These are phyloP conservation scores for Tympanoctomys barrerae DNA, from an alignment of 2,797 vertebrate species.

Conservation along the genomic window DNA sequence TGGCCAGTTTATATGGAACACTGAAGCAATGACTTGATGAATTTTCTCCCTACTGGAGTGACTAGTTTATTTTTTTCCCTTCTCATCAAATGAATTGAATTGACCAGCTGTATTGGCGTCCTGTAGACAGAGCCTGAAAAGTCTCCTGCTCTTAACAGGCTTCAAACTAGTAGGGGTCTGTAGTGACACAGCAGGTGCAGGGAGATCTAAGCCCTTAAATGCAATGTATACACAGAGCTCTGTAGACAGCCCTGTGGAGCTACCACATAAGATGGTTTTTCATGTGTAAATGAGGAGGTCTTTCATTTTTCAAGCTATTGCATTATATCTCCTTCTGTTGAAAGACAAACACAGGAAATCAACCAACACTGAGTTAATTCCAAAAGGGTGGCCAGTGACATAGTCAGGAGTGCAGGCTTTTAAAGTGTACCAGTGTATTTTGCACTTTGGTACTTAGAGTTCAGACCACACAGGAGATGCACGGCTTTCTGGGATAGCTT, in stretches of 20 bases:
- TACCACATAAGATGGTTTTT: constrained; percentile 69
- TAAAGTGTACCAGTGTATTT: neutral
- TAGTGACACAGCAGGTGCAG: constrained; percentile 66
- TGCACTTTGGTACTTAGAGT: constrained; percentile 55
- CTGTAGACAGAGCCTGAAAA: constrained; percentile 67
- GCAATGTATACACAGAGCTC: constrained; percentile 72
- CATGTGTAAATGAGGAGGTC: constrained; percentile 74
- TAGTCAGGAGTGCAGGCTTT: neutral
- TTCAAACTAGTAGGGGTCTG: constrained; percentile 49
- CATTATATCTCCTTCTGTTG: constrained; percentile 73
- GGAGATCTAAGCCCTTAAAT: constrained; percentile 82
- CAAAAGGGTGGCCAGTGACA: neutral
- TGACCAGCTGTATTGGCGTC: constrained; percentile 79
- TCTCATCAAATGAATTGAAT: constrained; percentile 75
- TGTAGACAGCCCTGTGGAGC: constrained; percentile 69
- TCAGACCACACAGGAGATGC: constrained; percentile 60
- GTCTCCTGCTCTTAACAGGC: constrained; percentile 64
- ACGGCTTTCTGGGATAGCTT: constrained; percentile 57
- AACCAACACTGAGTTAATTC: constrained; percentile 78
- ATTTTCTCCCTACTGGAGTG: constrained; percentile 41
- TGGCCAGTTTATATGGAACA: constrained; percentile 73
- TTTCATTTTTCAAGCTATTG: constrained; percentile 75
- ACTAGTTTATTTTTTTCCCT: neutral
- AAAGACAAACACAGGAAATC: constrained; percentile 75
- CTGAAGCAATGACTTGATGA: constrained; percentile 66